phyloP scores from a whole-genome alignment of 2,797 vertebrate genomes.

The Nannoperca obscura region DNA sequence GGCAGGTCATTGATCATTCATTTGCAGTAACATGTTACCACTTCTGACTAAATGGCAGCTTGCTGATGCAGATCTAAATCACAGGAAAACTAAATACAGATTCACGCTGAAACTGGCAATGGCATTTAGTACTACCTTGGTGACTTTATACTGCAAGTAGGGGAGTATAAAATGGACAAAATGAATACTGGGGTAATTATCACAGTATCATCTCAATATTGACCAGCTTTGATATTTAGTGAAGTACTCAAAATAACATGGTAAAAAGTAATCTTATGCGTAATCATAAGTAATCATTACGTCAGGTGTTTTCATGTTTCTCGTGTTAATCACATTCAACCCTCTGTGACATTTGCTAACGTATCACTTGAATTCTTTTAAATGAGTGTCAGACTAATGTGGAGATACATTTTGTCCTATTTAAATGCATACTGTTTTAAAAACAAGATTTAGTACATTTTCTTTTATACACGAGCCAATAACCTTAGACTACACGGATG shows the following conservation, averaged over 20 bases:
- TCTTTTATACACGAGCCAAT: not conserved
- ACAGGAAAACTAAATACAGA: not conserved
- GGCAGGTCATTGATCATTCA: slow-evolving; percentile 2
- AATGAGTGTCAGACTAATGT: not conserved
- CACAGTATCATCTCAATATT: not conserved
- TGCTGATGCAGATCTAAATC: slow-evolving; percentile 33
- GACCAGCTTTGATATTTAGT: not conserved
- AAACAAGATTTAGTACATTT: not conserved
- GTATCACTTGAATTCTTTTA: not conserved
- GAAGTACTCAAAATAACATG: not conserved
- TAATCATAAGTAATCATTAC: too few relatives aligned
- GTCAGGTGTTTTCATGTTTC: not conserved
- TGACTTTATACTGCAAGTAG: not conserved
- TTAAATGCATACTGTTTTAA: not conserved
- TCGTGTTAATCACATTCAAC: too few relatives aligned
- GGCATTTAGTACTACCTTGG: not conserved
- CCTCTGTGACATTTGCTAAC: not conserved
- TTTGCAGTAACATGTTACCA: not conserved
- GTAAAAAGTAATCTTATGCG: not conserved
- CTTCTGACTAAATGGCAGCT: slow-evolving; percentile 10
- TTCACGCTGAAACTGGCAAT: slow-evolving; percentile 12
- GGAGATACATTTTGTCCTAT: not conserved
- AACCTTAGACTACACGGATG: not conserved
- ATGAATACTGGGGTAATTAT: not conserved
- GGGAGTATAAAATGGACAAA: not conserved